Percentiles rank a stretch among this genome's conserved stretches.
Evolutionary conservation across 2,113 vertebrate species (phyloP).

Genomic region (Neodon shergylaensis): DNA sequence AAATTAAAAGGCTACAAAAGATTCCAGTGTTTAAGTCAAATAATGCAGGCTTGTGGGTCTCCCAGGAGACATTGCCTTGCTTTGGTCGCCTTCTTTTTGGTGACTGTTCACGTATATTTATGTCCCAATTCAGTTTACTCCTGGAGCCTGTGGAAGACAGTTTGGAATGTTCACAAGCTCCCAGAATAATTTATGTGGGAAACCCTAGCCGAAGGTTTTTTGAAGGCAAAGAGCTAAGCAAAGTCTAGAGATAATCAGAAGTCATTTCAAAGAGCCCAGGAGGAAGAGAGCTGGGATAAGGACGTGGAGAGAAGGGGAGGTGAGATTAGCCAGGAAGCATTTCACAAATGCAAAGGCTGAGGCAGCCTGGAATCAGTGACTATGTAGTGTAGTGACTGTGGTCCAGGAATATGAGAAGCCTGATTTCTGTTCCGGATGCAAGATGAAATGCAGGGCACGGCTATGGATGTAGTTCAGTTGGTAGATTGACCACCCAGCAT

Average conservation of each 20-base stretch:
- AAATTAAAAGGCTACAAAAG: background rate
- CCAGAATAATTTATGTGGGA: slow-evolving; percentile 44
- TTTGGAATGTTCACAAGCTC: slow-evolving; percentile 5
- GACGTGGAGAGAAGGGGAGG: background rate
- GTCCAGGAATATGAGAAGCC: background rate
- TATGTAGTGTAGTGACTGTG: background rate
- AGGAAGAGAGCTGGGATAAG: slow-evolving; percentile 39
- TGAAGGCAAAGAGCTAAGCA: slow-evolving; percentile 53
- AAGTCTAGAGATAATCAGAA: slow-evolving; percentile 62
- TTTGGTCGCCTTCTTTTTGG: background rate
- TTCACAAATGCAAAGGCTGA: background rate
- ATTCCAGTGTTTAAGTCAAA: background rate
- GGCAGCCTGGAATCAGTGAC: background rate
- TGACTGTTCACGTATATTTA: background rate
- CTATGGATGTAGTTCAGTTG: background rate
- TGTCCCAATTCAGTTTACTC: background rate
- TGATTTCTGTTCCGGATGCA: background rate
- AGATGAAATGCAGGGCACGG: background rate
- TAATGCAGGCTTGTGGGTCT: background rate
- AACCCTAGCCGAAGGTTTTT: slow-evolving; percentile 11
- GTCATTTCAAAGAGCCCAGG: background rate
- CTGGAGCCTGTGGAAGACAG: background rate
- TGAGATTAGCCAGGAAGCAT: slow-evolving; percentile 36
- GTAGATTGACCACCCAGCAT: background rate
- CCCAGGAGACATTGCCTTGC: background rate